A percentile compares a stretch with the other conserved stretches of the same genome.
Conservation (phyloP, 2,113 vertebrate genomes). For the Embiotoca jacksoni region DNA sequence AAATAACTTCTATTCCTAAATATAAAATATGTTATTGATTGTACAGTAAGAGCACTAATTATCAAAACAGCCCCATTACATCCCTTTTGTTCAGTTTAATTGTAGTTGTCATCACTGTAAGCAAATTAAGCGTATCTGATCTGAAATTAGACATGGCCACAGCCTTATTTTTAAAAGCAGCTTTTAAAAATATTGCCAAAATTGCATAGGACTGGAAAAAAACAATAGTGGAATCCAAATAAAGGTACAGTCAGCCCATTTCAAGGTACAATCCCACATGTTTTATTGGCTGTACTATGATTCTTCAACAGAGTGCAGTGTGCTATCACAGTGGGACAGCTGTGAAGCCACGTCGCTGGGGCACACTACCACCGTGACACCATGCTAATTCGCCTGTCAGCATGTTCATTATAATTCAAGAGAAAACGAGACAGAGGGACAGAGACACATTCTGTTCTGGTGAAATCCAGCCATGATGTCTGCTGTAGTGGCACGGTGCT, state of each 20-base stretch:
- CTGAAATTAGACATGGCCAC: background rate
- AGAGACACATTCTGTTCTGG: conserved; percentile 46
- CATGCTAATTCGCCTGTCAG: conserved; percentile 76
- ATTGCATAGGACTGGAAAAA: background rate
- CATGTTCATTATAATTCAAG: conserved; percentile 67
- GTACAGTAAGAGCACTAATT: no score
- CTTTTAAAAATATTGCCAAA: conserved; percentile 3
- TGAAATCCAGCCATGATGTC: conserved; percentile 56
- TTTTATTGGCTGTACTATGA: conserved; percentile 50
- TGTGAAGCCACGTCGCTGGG: conserved; percentile 56
- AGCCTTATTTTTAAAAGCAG: conserved; percentile 9
- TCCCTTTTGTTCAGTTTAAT: background rate
- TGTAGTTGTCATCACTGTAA: no score
- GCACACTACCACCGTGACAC: conserved; percentile 62
- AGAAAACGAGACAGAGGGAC: conserved; percentile 40
- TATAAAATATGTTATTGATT: no score
- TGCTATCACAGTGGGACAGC: conserved; percentile 75
- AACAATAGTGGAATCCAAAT: conserved; percentile 33
- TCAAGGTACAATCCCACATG: conserved; percentile 17
- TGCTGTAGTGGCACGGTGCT: conserved; percentile 28
- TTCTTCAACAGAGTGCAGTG: conserved; percentile 43
- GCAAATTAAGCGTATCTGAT: conserved; percentile 25
- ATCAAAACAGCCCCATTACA: no score
- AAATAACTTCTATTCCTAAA: no score
- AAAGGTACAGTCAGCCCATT: conserved; percentile 15